Base-by-base conservation (phyloP, 1,140 invertebrate species). In the Apis mellifera region DNA sequence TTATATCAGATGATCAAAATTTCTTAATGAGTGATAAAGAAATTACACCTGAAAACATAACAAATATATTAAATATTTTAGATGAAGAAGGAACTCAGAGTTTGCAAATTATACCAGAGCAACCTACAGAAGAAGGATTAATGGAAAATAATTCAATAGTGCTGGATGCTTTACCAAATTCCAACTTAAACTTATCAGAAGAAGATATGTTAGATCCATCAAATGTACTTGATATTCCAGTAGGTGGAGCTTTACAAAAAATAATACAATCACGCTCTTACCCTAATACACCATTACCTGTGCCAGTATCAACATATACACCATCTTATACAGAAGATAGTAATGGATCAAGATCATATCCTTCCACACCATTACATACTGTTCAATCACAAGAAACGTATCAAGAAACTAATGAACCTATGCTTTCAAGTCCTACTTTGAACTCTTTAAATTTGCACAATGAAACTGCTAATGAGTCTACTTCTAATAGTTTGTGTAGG, bases 241-340 rank as follows among this genome's bases (percentile, higher is more conserved):
- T 87, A 0, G 77, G 65, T 72, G 86, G 78, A 54, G 82, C 65
- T 19, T 77, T 88, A 57, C 85, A 85, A 50, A 93, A 92, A 64
- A 90, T 91, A n/a, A 92, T 93, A 42, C 90, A 92, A 12, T 93
- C 94, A 1, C 87, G 93, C 11, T 94, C 93, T 5, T 95, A 94
- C 85, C 93, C 94, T 0, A 95, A 94, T 70, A 95, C 94, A 15
- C 94, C 94, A 0, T 71, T 94, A 59, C 93, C 94, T 9, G 76
- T 90, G 8, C 87, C 89, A 69, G 82, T 90, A 5, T 83, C 85
- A 11, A 82, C 85, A 9, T 88, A 88, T 26, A 82, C 91, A 42
- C 64, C 89, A 21, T 82, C 83, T 15, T 92, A 89, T 23, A 75
- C 88, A 11, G 93, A 94, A 17, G 92, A 93, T 55, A 93, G 90